Base-by-base conservation (phyloP, 2,113 vertebrate genomes). In the Hiodon tergisus region DNA sequence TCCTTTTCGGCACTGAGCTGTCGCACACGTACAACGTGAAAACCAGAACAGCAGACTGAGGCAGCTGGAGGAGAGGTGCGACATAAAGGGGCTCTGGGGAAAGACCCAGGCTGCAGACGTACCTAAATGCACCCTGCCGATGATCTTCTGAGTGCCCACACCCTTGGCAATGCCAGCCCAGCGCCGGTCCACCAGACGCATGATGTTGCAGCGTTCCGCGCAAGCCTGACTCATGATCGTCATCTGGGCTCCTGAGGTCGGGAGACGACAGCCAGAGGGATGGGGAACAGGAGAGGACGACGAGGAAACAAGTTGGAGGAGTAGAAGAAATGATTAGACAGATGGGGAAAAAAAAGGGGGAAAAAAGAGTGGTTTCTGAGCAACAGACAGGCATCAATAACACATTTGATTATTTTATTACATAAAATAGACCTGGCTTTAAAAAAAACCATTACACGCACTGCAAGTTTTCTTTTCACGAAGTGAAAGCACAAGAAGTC, bases 161-260 rank as follows among this genome's bases (percentile, higher is more conserved):
- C 97, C 97, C 80, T 98, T 98, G 5, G 97, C 97, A 0, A 99
- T 98, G 61, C 97, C 97, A 0, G 97, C 95, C 97, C 97, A 99
- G 16, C 97, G 93, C 48, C 96, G 93, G 82, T 99, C 97, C 78
- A 98, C 97, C 83, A 99, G 89, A 67, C 97, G 90, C 97, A 99
- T 99, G 69, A 99, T 99, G 82, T 99, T 98, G 80, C 97, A 99
- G 77, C 97, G 92, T 76, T 99, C 97, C 4, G 97, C 97, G 81
- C 96, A 98, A 0, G 97, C 95, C 77, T 99, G 97, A 86, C 97
- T 99, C 97, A 99, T 99, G 77, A 99, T 99, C 68, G 97, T 99
- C 97, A 99, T 99, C 87, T 99, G 97, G 78, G 97, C 97, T 82
- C 97, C 97, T 99, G 77, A 51, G 78, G 77, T 57, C 2, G 16